Conservation (phyloP, 2,888 invertebrate species). For the Orthosia gothica region DNA sequence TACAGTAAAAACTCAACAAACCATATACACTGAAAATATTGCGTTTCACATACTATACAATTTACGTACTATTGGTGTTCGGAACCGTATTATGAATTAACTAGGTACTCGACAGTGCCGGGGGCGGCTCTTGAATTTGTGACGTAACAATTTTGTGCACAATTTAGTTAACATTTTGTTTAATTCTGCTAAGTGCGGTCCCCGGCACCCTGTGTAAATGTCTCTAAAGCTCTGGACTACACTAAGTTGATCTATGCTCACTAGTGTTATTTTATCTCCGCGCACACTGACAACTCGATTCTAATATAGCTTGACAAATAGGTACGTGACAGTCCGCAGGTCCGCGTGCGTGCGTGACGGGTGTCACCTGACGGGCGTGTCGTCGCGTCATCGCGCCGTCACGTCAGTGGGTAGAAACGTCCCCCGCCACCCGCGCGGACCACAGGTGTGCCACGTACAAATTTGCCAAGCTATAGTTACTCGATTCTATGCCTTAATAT, state of each 20-base stretch:
- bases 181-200: slow-evolving; percentile 57
- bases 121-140: slow-evolving; percentile 71
- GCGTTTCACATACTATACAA: slow-evolving; percentile 86
- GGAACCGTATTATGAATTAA: slow-evolving; percentile 83
- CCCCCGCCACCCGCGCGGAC: too few relatives aligned
- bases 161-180: slow-evolving; percentile 47
- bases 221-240: slow-evolving; percentile 86
- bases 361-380: too few relatives aligned
- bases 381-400: too few relatives aligned
- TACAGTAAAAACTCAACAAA: slow-evolving; percentile 84
- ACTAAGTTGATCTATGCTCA: slow-evolving; percentile 85
- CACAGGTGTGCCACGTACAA: too few relatives aligned
- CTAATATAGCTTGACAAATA: slow-evolving; percentile 2
- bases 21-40: slow-evolving; percentile 86
- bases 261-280: slow-evolving; percentile 73
- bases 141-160: slow-evolving; percentile 67
- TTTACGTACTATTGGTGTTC: slow-evolving; percentile 89
- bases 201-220: slow-evolving; percentile 71
- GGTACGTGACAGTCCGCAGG: too few relatives aligned
- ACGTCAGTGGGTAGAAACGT: too few relatives aligned
- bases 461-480: background rate
- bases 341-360: too few relatives aligned
- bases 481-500: slow-evolving; percentile 64
- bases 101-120: slow-evolving; percentile 72
- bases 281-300: slow-evolving; percentile 85